A percentile compares a stretch with the other conserved stretches of the same genome.
These are phyloP conservation scores for Brachirus orientalis DNA, from an alignment of 2,113 vertebrate genomes.

Conservation along the genomic window DNA sequence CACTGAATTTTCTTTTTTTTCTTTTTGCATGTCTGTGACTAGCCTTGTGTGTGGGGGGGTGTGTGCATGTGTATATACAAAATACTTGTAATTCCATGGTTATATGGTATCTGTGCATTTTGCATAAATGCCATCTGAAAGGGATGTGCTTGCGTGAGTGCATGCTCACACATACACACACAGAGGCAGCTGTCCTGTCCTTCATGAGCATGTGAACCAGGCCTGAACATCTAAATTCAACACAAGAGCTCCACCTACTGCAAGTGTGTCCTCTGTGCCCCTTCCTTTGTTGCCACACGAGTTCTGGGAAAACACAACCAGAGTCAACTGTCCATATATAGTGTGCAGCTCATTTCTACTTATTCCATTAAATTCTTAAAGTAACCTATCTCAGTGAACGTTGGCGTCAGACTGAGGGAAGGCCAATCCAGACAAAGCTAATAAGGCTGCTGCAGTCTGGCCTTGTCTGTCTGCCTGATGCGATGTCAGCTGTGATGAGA, in stretches of 20 bases:
- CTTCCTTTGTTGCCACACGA: constrained; percentile 43
- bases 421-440: constrained; percentile 48
- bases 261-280: constrained; percentile 61
- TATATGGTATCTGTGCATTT: constrained; percentile 48
- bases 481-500: constrained; percentile 56
- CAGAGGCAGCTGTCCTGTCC: constrained; percentile 53
- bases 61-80: constrained; percentile 14
- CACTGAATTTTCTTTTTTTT: constrained; percentile 53
- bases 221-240: constrained; percentile 73
- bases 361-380: constrained; percentile 48
- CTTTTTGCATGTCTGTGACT: constrained; percentile 48
- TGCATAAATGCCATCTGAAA: constrained; percentile 42
- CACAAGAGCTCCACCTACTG: constrained; percentile 86
- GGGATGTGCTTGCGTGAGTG: not conserved
- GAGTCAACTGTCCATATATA: constrained; percentile 13
- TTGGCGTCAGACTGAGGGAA: constrained; percentile 38
- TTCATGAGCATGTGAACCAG: constrained; percentile 71
- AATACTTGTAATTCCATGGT: constrained; percentile 50
- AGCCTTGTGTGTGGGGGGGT: constrained; percentile 5
- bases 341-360: constrained; percentile 13
- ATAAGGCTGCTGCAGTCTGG: constrained; percentile 56
- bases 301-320: constrained; percentile 45
- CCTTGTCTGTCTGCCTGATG: constrained; percentile 51
- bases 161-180: constrained; percentile 1
- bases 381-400: constrained; percentile 38